Evolutionary conservation across 92 coral and sea anemone species (phyloP), one percentile per base, ranked within the genome.

Genomic region (Heliopora coerulea): DNA sequence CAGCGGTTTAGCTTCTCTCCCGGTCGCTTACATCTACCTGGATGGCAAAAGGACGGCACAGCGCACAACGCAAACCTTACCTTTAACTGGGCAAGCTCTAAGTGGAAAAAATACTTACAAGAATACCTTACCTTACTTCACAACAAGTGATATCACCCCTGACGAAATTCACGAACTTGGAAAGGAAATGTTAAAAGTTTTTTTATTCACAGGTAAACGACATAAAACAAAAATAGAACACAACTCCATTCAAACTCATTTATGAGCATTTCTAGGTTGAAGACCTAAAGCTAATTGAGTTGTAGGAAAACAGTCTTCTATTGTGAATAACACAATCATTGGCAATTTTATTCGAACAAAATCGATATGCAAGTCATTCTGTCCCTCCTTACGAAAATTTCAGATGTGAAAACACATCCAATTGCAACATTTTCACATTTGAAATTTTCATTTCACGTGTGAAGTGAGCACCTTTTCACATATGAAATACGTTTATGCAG

Each of bases 1-100:
- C 20, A 92, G 97, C 59, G 97, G 97, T 35, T 40, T 92, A 0
- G 87, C 91, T 1, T 39, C 78, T 0, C 88, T 92, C 2, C 97
- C 97, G 28, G 80, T 92, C 39, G 88, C 86, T 28, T 78, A 85
- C 72, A 83, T 92, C 23, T 92, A 87, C 72, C 32, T 41, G 7
- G 84, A 92, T 48, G 97, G 97, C 1, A 63, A 56, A 13, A 56
- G 63, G 28, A 87, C 88, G 50, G 64, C 54, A 18, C 75, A 84
- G 9, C 46, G 59, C 72, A 70, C 77, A 32, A 92, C 97, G 3
- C 75, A 56, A 68, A 87, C 84, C 54, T 74, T 68, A 69, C 86
- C 90, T 8, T 84, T 87, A 10, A 61, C 83, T 35, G 87, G 87
- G 0, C 73, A 83, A 59, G 78, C 65, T n/a, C 70, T 91, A 68